Percentiles rank a stretch among this genome's conserved stretches.
Evolutionary conservation across 2,888 invertebrate genomes (phyloP).

Genomic region (Conops quadrifasciatus): DNA sequence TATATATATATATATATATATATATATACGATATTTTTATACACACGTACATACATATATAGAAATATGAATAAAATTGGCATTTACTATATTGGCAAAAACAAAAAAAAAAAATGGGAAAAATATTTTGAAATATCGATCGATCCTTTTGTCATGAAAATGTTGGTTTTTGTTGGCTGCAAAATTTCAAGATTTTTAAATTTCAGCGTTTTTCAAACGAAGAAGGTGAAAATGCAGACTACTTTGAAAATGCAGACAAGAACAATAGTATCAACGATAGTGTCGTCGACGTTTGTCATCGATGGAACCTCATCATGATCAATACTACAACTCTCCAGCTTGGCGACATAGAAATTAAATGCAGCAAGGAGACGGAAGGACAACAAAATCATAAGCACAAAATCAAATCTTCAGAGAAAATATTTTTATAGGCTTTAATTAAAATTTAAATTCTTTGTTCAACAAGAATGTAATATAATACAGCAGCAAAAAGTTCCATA

Average conservation of each 20-base stretch:
- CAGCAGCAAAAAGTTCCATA: no score
- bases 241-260: neutral
- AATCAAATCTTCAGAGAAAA: constrained; percentile 11
- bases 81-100: constrained; percentile 10
- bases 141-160: neutral
- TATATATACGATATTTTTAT: constrained; percentile 31
- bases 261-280: no score
- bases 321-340: no score
- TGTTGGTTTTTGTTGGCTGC: neutral
- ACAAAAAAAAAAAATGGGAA: constrained; percentile 1
- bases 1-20: neutral
- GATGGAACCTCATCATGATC: no score
- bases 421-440: no score
- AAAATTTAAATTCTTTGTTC: no score
- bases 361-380: no score
- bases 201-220: neutral
- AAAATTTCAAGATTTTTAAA: neutral
- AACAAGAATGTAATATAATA: no score
- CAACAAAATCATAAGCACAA: constrained; percentile 3
- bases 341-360: no score
- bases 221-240: neutral
- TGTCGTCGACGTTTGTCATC: no score
- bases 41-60: constrained; percentile 47
- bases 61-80: constrained; percentile 50
- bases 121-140: no score